Base-by-base conservation (phyloP, 2,888 invertebrate species). In the Lithodes maja region DNA sequence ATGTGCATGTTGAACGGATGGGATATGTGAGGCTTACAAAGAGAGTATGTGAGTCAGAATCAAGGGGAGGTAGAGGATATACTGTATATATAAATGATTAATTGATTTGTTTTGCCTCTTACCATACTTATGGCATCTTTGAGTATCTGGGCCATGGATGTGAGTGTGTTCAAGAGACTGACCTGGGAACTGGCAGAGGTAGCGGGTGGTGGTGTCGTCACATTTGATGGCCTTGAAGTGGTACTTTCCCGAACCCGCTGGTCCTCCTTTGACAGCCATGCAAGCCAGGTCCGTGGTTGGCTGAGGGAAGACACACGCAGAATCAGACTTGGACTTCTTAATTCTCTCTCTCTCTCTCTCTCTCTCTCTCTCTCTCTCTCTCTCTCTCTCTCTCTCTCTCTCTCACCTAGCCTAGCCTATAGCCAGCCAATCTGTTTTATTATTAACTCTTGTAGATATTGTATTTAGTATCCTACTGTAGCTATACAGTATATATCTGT, bases 171-270 rank as follows among this genome's bases (percentile, higher is more conserved):
- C 74, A n/a, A 78, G 9, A 12, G n/a, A 52, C 80, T 17, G 9
- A 80, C 80, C 54, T 80, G 80, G 80, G n/a, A 1, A 80, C 2
- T 17, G 17, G 33, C 80, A 80, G 17, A 80, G 53, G 80, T 80
- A 55, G 17, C 55, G 3, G 53, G 80, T 80, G 55, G n/a, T 54
- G 3, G 17, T 33, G 3, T 17, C 17, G 80, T 2, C 17, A 33
- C 80, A 80, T 3, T n/a, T 33, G 7, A 54, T 53, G 33, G 55
- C 80, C 2, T 55, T n/a, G 12, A 61, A 61, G 61, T 61, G 12
- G 55, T 80, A 80, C 80, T 55, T 1, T 9, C 17, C 1, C 2
- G 9, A 2, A 2, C 3, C n/a, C 15, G n/a, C 5, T 33, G 33
- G 33, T 33, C 33, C 33, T 54, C 55, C 80, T 17, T 3, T 54